phyloP scores from a whole-genome alignment of 2,888 invertebrate genomes.

The Poecilus cupreus region DNA sequence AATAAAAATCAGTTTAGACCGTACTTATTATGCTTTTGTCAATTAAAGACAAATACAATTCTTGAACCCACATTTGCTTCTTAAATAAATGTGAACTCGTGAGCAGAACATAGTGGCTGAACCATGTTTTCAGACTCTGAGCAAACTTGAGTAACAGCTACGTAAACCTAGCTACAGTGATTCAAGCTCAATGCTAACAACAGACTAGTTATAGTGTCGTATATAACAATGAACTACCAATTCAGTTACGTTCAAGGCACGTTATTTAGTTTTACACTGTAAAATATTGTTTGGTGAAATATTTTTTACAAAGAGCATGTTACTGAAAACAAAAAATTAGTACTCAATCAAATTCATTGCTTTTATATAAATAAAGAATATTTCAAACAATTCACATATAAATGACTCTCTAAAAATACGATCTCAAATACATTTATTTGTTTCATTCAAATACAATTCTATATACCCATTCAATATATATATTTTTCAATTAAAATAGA shows the following conservation, averaged over 20 bases:
- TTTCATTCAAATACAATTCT: neutral
- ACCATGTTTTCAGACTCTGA: neutral
- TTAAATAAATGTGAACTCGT: no score
- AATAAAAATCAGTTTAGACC: neutral
- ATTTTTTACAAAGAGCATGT: neutral
- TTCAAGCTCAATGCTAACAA: conserved; percentile 24
- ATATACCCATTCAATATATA: neutral
- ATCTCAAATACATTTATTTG: neutral
- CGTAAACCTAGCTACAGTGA: conserved; percentile 13
- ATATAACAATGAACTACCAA: neutral
- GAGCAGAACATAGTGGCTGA: no score
- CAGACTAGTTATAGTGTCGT: conserved; percentile 4
- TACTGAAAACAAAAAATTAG: neutral
- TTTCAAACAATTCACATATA: neutral
- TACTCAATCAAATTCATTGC: conserved; percentile 1
- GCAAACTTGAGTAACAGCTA: conserved; percentile 9
- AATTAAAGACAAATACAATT: neutral
- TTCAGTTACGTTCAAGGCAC: conserved; percentile 26
- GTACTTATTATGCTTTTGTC: neutral
- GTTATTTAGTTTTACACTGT: conserved; percentile 42
- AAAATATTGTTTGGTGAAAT: conserved; percentile 30
- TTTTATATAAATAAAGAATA: neutral
- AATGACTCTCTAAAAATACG: conserved; percentile 14
- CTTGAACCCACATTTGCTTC: no score
- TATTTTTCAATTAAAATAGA: no score